A percentile compares a stretch with the other conserved stretches of the same genome.
phyloP scores from a whole-genome alignment of 2,113 vertebrate genomes.

The Pavo muticus region DNA sequence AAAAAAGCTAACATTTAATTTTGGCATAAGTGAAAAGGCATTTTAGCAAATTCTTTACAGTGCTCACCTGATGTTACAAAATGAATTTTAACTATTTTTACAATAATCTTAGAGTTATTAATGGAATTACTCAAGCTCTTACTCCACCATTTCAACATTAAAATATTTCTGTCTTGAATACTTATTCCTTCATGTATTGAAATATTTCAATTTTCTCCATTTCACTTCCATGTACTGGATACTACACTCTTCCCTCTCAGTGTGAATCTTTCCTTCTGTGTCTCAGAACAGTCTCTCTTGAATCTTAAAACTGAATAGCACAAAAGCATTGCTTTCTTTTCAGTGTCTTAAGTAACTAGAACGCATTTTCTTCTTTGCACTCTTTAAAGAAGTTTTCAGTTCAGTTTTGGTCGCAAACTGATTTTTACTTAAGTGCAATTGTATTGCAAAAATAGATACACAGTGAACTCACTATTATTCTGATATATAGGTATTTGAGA shows the following conservation, averaged over 20 bases:
- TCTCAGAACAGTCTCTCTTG: neutral
- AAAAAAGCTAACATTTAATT: fast-evolving
- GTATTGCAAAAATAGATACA: neutral
- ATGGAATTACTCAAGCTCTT: neutral
- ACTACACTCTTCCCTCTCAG: neutral
- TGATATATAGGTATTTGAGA: neutral
- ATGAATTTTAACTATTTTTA: neutral
- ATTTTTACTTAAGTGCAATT: neutral
- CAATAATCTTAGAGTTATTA: neutral
- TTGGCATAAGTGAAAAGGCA: neutral
- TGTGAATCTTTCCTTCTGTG: neutral
- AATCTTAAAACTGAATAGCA: neutral
- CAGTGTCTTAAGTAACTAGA: neutral
- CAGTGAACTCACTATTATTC: neutral
- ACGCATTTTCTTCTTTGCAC: neutral
- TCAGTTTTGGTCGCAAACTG: neutral
- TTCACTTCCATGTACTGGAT: neutral
- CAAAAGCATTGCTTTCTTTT: neutral
- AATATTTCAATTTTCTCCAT: neutral
- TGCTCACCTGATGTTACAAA: neutral
- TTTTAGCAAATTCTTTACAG: neutral
- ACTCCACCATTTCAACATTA: neutral
- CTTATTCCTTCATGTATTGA: neutral
- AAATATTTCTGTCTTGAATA: neutral
- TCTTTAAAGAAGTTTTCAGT: neutral